Evolutionary conservation across 2,888 invertebrate genomes (phyloP).

Genomic region (Phyllotreta cruciferae): DNA sequence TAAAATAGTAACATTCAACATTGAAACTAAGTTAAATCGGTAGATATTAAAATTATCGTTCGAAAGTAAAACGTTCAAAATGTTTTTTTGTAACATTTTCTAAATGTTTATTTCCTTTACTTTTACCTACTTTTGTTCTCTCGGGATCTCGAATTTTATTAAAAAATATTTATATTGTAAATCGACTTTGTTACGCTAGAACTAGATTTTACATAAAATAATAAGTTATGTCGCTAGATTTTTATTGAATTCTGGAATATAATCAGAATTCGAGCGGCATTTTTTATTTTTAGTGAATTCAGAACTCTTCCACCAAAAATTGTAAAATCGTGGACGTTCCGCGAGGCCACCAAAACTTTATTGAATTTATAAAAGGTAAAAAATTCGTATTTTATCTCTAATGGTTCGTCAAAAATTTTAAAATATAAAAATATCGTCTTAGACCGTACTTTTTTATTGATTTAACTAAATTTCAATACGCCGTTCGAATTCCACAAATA

Average conservation of each 20-base stretch:
- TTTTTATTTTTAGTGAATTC: not conserved
- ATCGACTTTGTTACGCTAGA: conserved; percentile 8
- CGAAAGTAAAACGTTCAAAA: not conserved
- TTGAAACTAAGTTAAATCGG: no score
- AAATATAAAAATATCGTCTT: no score
- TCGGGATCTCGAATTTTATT: conserved; percentile 1
- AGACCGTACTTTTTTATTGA: no score
- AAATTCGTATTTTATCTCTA: no score
- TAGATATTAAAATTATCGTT: no score
- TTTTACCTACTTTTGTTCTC: no score
- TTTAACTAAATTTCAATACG: no score
- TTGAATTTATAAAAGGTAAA: no score
- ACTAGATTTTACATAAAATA: conserved; percentile 13
- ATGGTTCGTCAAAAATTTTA: no score
- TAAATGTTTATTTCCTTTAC: not conserved
- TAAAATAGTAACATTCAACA: no score
- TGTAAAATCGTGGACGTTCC: not conserved
- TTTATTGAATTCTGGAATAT: not conserved
- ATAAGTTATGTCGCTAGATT: conserved; percentile 5
- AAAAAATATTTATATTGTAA: conserved; percentile 10
- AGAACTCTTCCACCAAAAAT: conserved; percentile 3
- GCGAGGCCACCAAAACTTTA: not conserved
- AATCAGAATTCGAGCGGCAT: conserved; percentile 2
- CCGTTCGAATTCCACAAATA: no score
- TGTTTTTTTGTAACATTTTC: conserved; percentile 8